These are phyloP conservation scores for Ecliptopera silaceata DNA, from an alignment of 2,888 invertebrate genomes.

Conservation along the genomic window DNA sequence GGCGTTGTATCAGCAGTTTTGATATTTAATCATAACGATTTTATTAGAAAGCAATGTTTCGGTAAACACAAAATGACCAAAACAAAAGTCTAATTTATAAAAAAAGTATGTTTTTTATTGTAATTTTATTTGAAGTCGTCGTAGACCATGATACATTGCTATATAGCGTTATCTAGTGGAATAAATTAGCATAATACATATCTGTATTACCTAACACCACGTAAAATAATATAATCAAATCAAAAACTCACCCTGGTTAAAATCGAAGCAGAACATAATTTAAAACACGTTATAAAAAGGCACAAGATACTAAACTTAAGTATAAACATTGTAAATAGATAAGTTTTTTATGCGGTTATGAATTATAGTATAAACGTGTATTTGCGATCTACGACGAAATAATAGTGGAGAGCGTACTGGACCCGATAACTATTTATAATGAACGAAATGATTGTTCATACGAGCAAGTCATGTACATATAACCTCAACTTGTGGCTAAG, in stretches of 20 bases:
- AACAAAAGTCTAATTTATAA: too few species aligned
- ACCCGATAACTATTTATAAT: neutral
- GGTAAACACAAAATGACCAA: too few species aligned
- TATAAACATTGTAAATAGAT: slow-evolving; percentile 13
- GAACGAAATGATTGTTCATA: neutral
- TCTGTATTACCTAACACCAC: too few species aligned
- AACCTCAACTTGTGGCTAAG: neutral
- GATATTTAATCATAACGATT: too few species aligned
- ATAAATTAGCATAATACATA: too few species aligned
- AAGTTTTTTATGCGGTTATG: neutral
- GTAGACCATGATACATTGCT: too few species aligned
- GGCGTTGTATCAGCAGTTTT: too few species aligned
- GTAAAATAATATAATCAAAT: too few species aligned
- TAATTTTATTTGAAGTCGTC: too few species aligned
- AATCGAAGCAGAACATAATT: slow-evolving; percentile 8
- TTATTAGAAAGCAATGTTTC: too few species aligned
- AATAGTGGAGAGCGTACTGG: neutral
- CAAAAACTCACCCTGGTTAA: slow-evolving; percentile 15
- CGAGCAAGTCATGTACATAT: neutral
- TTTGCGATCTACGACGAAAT: slow-evolving; percentile 15
- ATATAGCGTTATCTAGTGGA: too few species aligned
- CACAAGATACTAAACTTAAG: slow-evolving; percentile 6
- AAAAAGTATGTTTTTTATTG: too few species aligned
- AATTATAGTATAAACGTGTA: slow-evolving; percentile 5
- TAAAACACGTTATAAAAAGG: slow-evolving; percentile 11